Evolutionary conservation across 2,113 vertebrate genomes (phyloP).

Genomic region (Toxotes chatareus): DNA sequence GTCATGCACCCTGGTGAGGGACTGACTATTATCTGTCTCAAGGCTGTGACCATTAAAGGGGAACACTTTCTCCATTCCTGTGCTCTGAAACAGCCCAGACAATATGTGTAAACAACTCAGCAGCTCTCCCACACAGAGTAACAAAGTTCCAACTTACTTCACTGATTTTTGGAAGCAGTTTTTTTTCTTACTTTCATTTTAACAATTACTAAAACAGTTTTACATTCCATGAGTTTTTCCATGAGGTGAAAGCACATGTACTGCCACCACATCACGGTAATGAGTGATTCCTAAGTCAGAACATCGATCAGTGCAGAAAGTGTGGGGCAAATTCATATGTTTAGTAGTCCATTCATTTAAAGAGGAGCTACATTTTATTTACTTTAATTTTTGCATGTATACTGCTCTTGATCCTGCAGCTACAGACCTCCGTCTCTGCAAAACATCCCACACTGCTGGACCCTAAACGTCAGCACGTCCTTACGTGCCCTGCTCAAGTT

Average conservation of each 20-base stretch:
- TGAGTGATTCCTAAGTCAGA: not conserved
- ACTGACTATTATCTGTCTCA: constrained; percentile 14
- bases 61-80: constrained; percentile 8
- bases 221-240: not conserved
- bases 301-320: too few species aligned
- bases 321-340: not conserved
- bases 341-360: too few species aligned
- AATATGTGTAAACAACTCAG: constrained; percentile 3
- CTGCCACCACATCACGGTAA: too few species aligned
- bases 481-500: constrained; percentile 37
- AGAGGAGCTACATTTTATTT: too few species aligned
- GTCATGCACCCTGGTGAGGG: constrained; percentile 10
- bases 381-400: not conserved
- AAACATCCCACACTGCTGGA: constrained; percentile 1
- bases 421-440: not conserved
- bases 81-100: not conserved
- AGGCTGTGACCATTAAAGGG: constrained; percentile 31
- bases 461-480: constrained; percentile 56
- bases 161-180: too few species aligned
- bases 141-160: not conserved
- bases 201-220: not conserved
- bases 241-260: too few species aligned
- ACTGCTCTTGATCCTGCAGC: not conserved
- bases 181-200: not conserved
- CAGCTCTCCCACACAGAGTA: not conserved